These are phyloP conservation scores for Cantharis lateralis DNA, from an alignment of 2,888 invertebrate genomes.

Conservation along the genomic window DNA sequence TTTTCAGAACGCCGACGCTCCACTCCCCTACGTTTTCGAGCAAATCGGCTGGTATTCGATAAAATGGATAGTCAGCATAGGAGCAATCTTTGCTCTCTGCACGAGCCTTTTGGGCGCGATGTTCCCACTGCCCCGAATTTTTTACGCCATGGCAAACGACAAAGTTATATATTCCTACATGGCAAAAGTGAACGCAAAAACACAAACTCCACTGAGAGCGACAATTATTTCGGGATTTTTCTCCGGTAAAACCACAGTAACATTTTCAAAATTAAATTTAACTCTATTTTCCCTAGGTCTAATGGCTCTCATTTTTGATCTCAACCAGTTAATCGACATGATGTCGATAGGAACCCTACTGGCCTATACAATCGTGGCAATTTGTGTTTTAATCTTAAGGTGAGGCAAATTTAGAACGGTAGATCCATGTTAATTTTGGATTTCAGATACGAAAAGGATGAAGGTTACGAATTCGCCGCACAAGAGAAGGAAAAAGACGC, in stretches of 20 bases:
- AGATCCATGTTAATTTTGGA: background rate
- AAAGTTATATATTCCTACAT: constrained; percentile 80
- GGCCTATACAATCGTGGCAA: constrained; percentile 90
- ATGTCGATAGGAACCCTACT: constrained; percentile 92
- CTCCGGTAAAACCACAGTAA: constrained; percentile 61
- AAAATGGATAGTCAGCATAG: constrained; percentile 88
- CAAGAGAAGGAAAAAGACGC: constrained; percentile 15
- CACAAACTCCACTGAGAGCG: constrained; percentile 80
- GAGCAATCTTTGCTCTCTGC: constrained; percentile 89
- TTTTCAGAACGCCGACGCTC: constrained; percentile 76
- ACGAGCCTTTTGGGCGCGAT: constrained; percentile 86
- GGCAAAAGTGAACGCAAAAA: constrained; percentile 70
- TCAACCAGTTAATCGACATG: constrained; percentile 92
- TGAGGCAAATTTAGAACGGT: constrained; percentile 51
- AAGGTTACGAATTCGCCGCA: constrained; percentile 1
- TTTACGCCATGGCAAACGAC: constrained; percentile 91
- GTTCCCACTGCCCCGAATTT: constrained; percentile 84
- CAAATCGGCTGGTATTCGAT: constrained; percentile 75
- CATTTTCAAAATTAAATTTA: background rate
- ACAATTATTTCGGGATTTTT: constrained; percentile 77
- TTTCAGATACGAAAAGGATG: constrained; percentile 42
- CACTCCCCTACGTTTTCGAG: constrained; percentile 85
- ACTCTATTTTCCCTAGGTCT: constrained; percentile 60
- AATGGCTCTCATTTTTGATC: constrained; percentile 88
- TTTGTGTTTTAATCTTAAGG: constrained; percentile 86